Evolutionary conservation across 2,797 vertebrate genomes (phyloP), one percentile per base, ranked within the genome.

Genomic region (Zalophus californianus): DNA sequence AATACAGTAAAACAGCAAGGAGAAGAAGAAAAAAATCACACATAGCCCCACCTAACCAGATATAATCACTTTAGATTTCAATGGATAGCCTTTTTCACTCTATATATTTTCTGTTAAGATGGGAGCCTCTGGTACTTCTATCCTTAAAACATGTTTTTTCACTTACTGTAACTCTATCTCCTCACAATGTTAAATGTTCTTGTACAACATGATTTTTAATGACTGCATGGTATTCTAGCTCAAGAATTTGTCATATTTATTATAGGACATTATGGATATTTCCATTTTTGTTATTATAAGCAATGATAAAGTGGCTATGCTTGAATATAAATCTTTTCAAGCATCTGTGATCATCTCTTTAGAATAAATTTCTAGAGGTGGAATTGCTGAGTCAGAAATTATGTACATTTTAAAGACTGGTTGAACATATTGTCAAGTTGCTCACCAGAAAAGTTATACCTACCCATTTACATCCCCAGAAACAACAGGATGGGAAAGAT

Each of bases 131-230:
- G 83, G 15, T 52, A 80, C 54, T 96, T 95, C 44, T 38, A 16
- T 72, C 27, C 50, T 95, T 90, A 83, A 60, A 91, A 90, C 52
- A 83, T 78, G 50, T n/a, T 60, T 82, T 95, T 86, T 82, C 23
- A 89, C 91, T 93, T 96, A 86, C 29, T 75, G 14, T 86, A 23
- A 90, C 58, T 88, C 90, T 68, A 87, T 62, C 25, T 86, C 50
- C 20, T 23, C 64, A 77, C 64, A 56, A 93, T 90, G 93, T 95
- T 96, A 96, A 92, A 82, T 94, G 75, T 48, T 96, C 82, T 91
- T 90, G 18, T 80, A 85, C 10, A 84, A 79, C 75, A 50, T 73
- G 86, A 91, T 97, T 97, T 95, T 98, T 98, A 97, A 97, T 96
- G 93, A 86, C 52, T 89, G 58, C 27, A 18, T 97, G 97, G 72